Conservation (phyloP, 2,888 invertebrate species). For the Buathra laborator region DNA sequence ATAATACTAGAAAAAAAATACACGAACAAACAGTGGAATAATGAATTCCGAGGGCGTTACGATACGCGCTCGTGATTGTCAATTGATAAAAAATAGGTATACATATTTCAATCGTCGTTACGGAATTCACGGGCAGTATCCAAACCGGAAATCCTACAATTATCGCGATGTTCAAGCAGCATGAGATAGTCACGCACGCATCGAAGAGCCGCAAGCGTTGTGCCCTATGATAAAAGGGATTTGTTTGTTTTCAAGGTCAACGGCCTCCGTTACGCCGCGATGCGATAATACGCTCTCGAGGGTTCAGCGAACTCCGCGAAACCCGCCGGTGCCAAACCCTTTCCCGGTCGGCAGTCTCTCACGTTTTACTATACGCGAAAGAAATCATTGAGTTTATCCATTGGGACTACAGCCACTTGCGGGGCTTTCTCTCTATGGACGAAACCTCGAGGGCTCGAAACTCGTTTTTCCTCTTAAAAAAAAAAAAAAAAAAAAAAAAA, state of each 20-base stretch:
- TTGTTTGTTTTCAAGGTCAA: conserved; percentile 54
- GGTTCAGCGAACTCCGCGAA: conserved; percentile 39
- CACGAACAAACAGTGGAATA: neutral
- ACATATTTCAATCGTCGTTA: neutral
- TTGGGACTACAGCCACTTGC: neutral
- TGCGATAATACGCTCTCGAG: conserved; percentile 11
- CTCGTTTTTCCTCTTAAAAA: neutral
- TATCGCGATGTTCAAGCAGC: neutral
- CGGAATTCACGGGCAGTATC: neutral
- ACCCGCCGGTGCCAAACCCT: conserved; percentile 1
- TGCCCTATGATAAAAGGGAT: conserved; percentile 25
- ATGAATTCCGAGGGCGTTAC: neutral
- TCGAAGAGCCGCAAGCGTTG: conserved; percentile 9
- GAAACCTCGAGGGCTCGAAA: neutral
- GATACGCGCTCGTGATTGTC: neutral
- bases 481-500: too few species aligned
- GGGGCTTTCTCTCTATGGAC: conserved; percentile 1
- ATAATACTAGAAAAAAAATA: neutral
- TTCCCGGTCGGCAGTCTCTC: neutral
- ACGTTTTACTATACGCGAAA: conserved; percentile 10
- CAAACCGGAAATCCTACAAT: conserved; percentile 31
- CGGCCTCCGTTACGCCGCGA: conserved; percentile 47
- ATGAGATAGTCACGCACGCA: neutral
- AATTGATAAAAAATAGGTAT: neutral
- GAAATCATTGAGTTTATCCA: conserved; percentile 15